Evolutionary conservation across 2,888 invertebrate genomes (phyloP), one percentile per base, ranked within the genome.

Genomic region (Graphium colonna): DNA sequence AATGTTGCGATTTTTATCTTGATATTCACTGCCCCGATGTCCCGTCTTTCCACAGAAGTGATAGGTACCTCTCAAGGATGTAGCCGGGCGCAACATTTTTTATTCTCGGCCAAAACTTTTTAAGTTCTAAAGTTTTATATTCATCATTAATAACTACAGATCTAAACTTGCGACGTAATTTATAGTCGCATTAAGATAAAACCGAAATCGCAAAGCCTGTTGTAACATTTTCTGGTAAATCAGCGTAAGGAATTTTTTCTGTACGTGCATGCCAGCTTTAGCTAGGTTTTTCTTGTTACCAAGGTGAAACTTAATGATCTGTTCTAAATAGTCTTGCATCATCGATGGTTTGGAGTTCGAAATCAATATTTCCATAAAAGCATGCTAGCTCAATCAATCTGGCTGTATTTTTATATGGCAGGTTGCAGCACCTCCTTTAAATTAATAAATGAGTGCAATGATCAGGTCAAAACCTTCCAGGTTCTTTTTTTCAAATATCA

Each of bases 281-380:
- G 51, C 31, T 5, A 59, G 57, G 1, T 57, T 55, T 43, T 63
- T 60, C 21, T 63, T 63, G 7, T 13, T 9, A 2, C 42, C 40
- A 1, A 63, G 48, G 57, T 61, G 55, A 43, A 63, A 61, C 0
- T 56, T 52, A 0, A 67, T 9, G 0, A 67, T 51, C 0, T 62
- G 48, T 15, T 67, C 62, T 21, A 67, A 67, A 38, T 65, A 55
- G 17, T 69, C 63, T 52, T 67, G 65, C 5, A 45, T 13, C 7
- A 61, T 36, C 50, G 57, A 63, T 0, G 62, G 65, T 36, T 57
- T 63, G 0, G 67, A 67, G n/a, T n/a, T n/a, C n/a, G n/a, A n/a
- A n/a, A n/a, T n/a, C n/a, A n/a, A n/a, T n/a, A n/a, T n/a, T n/a
- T n/a, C n/a, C n/a, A n/a, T n/a, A n/a, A n/a, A n/a, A n/a, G n/a